Evolutionary conservation across 1,140 invertebrate genomes (phyloP).

Genomic region (Caerostris extrusa): DNA sequence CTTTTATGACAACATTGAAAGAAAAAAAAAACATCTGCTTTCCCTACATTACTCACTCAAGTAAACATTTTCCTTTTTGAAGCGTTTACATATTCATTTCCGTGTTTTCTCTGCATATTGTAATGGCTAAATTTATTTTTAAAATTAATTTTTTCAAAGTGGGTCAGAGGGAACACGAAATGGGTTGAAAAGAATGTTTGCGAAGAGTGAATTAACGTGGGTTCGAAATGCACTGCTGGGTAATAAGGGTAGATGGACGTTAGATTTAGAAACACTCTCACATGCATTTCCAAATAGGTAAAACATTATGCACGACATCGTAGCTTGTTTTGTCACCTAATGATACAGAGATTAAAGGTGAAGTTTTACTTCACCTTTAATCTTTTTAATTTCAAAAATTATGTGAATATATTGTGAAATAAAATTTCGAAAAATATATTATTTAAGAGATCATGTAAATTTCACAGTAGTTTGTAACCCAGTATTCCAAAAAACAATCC

Average conservation of each 20-base stretch:
- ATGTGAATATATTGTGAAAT: not conserved
- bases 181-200: not conserved
- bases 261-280: not conserved
- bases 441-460: too few relatives aligned
- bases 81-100: not conserved
- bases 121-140: not conserved
- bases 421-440: not conserved
- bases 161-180: not conserved
- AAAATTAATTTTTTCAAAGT: not conserved
- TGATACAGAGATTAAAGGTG: not conserved
- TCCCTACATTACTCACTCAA: not conserved
- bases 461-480: too few relatives aligned
- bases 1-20: too few relatives aligned
- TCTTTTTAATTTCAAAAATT: not conserved
- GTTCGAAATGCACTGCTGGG: constrained; percentile 2
- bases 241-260: not conserved
- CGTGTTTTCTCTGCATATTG: not conserved
- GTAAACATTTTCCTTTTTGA: not conserved
- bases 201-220: not conserved
- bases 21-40: too few relatives aligned
- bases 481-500: too few relatives aligned
- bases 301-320: not conserved
- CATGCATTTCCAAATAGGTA: not conserved
- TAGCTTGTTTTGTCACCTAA: not conserved
- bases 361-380: too few relatives aligned